Conservation (phyloP, 2,797 vertebrate species). For the Carcharodon carcharias region DNA sequence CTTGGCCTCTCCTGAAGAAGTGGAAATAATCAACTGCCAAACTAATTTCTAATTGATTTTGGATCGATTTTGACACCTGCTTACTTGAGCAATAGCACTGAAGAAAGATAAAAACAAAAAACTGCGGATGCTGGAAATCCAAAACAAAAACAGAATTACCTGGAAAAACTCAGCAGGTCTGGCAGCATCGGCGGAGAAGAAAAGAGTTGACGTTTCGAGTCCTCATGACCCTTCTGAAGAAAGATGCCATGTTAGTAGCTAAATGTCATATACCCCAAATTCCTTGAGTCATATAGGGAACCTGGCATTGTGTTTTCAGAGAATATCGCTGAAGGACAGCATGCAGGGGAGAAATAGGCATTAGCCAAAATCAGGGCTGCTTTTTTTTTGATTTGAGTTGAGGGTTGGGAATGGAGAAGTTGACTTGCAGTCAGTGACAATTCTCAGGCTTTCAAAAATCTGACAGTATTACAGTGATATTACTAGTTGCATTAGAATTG, state of each 20-base stretch:
- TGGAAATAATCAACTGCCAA: background rate
- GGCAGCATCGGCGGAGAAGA: too few species aligned
- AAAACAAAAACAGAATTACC: too few species aligned
- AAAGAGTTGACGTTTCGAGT: too few species aligned
- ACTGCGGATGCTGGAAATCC: too few species aligned
- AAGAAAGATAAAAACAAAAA: too few species aligned
- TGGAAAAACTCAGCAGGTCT: too few species aligned
- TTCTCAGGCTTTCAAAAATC: background rate
- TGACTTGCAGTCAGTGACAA: background rate
- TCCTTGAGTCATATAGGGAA: background rate
- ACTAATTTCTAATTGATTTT: background rate
- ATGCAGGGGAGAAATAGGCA: too few species aligned
- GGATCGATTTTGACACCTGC: background rate
- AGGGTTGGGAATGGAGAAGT: background rate
- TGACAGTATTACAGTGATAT: background rate
- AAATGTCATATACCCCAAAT: background rate
- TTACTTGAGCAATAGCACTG: background rate
- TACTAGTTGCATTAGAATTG: background rate
- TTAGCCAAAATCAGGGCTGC: background rate
- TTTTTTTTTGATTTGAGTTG: background rate
- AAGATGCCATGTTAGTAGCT: background rate
- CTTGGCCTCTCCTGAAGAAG: background rate
- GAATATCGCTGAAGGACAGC: background rate
- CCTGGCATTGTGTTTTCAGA: background rate
- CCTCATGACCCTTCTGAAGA: too few species aligned